These are phyloP conservation scores for Helicorthomorpha holstii DNA, from an alignment of 1,140 invertebrate genomes.

Conservation along the genomic window DNA sequence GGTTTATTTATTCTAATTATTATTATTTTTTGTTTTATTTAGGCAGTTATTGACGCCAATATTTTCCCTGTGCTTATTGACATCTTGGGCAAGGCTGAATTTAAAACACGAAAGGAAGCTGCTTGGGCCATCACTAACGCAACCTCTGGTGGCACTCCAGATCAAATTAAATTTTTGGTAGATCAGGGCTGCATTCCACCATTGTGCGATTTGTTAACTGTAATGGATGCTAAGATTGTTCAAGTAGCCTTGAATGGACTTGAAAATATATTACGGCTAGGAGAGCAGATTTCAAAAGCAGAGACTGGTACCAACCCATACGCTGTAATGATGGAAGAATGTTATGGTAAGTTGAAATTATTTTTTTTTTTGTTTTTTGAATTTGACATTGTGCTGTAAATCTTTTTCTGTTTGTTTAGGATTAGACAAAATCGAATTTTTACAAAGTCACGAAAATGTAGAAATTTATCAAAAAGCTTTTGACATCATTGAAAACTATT, in stretches of 20 bases:
- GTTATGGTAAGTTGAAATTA: slow-evolving; percentile 53
- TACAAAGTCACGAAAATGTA: slow-evolving; percentile 90
- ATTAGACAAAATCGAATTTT: slow-evolving; percentile 90
- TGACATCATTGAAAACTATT: slow-evolving; percentile 91
- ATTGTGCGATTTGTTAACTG: slow-evolving; percentile 79
- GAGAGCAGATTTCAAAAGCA: slow-evolving; percentile 59
- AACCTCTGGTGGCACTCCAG: slow-evolving; percentile 81
- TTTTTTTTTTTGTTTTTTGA: neutral
- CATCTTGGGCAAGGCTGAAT: slow-evolving; percentile 78
- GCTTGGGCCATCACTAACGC: slow-evolving; percentile 98
- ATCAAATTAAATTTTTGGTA: slow-evolving; percentile 55
- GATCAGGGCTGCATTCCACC: slow-evolving; percentile 72
- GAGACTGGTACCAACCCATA: slow-evolving; percentile 65
- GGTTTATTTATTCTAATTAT: no score
- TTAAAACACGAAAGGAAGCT: slow-evolving; percentile 92
- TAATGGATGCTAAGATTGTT: slow-evolving; percentile 92
- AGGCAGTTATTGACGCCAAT: slow-evolving; percentile 88
- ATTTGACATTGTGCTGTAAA: slow-evolving; percentile 2
- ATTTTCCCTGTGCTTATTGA: slow-evolving; percentile 86
- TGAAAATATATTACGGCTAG: slow-evolving; percentile 86
- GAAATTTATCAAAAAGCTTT: slow-evolving; percentile 94
- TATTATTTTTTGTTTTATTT: slow-evolving; percentile 21
- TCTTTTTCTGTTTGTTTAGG: slow-evolving; percentile 38
- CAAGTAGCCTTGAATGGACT: slow-evolving; percentile 91
- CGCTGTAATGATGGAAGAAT: slow-evolving; percentile 84